Evolutionary conservation across 2,113 vertebrate species (phyloP).

Genomic region (Prunella himalayana): DNA sequence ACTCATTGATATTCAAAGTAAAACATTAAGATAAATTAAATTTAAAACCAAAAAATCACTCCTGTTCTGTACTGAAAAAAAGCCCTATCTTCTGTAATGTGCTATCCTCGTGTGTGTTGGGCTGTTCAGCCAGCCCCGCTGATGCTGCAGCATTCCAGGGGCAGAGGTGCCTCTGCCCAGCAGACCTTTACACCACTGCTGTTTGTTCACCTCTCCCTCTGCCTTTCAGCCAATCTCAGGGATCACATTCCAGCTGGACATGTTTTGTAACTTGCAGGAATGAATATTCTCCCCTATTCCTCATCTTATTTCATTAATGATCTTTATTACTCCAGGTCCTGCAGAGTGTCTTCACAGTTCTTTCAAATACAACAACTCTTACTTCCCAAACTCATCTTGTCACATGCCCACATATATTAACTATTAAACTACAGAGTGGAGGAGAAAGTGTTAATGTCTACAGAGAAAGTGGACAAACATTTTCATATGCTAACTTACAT

Average conservation of each 20-base stretch:
- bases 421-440: neutral
- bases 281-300: neutral
- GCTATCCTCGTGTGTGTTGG: rapidly evolving
- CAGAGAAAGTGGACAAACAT: neutral
- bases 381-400: neutral
- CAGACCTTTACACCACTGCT: slow-evolving; percentile 23
- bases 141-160: neutral
- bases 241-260: neutral
- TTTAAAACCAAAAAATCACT: neutral
- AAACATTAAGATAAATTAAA: neutral
- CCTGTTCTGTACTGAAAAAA: neutral
- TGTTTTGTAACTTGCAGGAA: neutral
- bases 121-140: rapidly evolving
- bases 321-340: neutral
- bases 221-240: neutral
- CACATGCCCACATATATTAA: neutral
- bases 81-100: rapidly evolving
- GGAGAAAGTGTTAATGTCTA: neutral
- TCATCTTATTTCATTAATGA: neutral
- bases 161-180: neutral
- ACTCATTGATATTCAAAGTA: neutral
- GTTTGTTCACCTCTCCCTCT: slow-evolving; percentile 6
- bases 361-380: neutral
- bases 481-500: neutral
- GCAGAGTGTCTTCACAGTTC: neutral